Conservation (phyloP, 1,140 invertebrate species). For the Scaptodrosophila lebanonensis region DNA sequence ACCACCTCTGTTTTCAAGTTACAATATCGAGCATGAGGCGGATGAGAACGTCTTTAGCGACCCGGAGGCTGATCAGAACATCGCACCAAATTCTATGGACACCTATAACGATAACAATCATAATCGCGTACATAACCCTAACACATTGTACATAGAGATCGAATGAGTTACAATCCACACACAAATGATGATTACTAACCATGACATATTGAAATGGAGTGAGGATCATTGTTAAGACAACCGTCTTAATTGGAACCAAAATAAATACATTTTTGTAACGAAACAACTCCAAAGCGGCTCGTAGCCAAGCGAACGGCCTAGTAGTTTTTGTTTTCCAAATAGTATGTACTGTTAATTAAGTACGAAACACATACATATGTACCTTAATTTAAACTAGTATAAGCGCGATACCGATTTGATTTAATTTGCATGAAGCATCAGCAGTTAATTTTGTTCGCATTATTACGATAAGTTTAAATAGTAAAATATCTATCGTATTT, state of each 20-base stretch:
- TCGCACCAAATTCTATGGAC: conserved; percentile 2
- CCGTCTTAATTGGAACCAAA: no score
- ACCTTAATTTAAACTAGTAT: conserved; percentile 50
- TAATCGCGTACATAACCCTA: not conserved
- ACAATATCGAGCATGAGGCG: conserved; percentile 16
- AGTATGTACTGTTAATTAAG: conserved; percentile 21
- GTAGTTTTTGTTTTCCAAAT: conserved; percentile 31
- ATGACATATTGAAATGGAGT: no score
- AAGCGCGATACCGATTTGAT: no score
- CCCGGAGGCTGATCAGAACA: conserved; percentile 54
- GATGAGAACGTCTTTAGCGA: conserved; percentile 46
- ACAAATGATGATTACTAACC: no score
- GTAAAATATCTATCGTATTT: no score
- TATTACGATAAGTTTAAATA: no score
- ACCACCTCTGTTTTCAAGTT: conserved; percentile 4
- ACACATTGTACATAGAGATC: conserved; percentile 44
- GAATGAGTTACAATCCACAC: conserved; percentile 7
- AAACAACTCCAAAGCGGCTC: conserved; percentile 59
- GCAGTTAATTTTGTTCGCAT: no score
- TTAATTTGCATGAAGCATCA: no score
- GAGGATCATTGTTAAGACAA: no score
- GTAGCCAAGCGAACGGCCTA: conserved; percentile 42
- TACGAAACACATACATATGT: conserved; percentile 47
- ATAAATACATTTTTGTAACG: no score
- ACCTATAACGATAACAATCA: conserved; percentile 19